Conservation (phyloP, 2,797 vertebrate species). For the Craterocephalus amniculus region DNA sequence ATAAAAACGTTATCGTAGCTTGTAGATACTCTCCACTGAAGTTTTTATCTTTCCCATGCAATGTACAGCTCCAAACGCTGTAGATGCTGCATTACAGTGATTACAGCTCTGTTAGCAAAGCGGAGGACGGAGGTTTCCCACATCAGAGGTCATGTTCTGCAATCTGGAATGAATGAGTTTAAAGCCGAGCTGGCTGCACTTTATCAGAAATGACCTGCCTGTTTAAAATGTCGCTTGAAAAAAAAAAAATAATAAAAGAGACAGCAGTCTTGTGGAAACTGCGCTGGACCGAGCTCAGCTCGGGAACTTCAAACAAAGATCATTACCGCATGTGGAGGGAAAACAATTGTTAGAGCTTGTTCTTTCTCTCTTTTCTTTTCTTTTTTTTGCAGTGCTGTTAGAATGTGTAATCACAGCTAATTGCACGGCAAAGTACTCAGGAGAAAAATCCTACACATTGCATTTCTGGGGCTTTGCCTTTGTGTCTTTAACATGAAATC, state of each 20-base stretch:
- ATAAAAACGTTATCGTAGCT: slow-evolving; percentile 53
- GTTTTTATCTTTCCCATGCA: slow-evolving; percentile 64
- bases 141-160: slow-evolving; percentile 56
- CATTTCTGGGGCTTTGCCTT: slow-evolving; percentile 64
- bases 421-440: slow-evolving; percentile 51
- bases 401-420: slow-evolving; percentile 69
- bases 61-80: slow-evolving; percentile 45
- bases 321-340: slow-evolving; percentile 49
- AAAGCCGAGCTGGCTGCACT: slow-evolving; percentile 45
- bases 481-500: slow-evolving; percentile 63
- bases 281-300: slow-evolving; percentile 26
- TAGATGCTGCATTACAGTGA: slow-evolving; percentile 53
- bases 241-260: slow-evolving; percentile 2
- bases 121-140: slow-evolving; percentile 50
- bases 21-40: slow-evolving; percentile 59
- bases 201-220: slow-evolving; percentile 72
- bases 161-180: slow-evolving; percentile 57
- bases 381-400: slow-evolving; percentile 36
- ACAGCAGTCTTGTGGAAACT: slow-evolving; percentile 45
- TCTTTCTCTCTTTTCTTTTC: slow-evolving; percentile 30
- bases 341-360: slow-evolving; percentile 58
- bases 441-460: slow-evolving; percentile 58
- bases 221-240: slow-evolving; percentile 53
- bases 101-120: slow-evolving; percentile 54
- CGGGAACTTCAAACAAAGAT: slow-evolving; percentile 59